These are phyloP conservation scores for Apteryx mantelli DNA, from an alignment of 2,113 vertebrate species.

Conservation along the genomic window DNA sequence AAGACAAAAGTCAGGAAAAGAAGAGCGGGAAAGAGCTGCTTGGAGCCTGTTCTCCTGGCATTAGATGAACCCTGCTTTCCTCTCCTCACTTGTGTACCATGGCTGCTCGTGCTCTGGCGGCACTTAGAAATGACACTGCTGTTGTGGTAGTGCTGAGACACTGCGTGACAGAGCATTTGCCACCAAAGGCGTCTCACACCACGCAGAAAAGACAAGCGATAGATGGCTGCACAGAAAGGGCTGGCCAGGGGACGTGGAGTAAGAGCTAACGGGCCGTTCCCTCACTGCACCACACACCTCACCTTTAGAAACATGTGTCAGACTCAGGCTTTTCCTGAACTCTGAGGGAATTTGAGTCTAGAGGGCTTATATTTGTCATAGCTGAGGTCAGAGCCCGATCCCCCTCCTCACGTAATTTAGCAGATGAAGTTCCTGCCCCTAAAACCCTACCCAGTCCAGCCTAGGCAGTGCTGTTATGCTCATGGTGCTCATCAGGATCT, in stretches of 20 bases:
- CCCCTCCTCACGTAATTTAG: neutral
- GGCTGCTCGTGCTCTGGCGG: neutral
- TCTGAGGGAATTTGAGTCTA: neutral
- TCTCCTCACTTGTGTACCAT: fast-evolving
- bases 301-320: neutral
- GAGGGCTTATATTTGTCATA: neutral
- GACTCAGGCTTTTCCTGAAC: neutral
- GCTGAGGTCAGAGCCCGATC: neutral
- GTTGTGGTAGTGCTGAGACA: neutral
- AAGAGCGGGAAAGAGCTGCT: neutral
- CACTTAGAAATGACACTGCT: neutral
- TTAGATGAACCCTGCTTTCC: neutral
- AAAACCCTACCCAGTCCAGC: neutral
- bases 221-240: neutral
- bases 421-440: neutral
- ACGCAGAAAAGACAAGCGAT: neutral
- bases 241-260: neutral
- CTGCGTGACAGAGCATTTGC: neutral
- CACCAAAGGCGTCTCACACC: neutral
- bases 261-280: neutral
- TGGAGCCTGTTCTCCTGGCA: neutral
- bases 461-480: neutral
- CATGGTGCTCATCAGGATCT: neutral
- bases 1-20: neutral
- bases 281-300: neutral